phyloP scores from a whole-genome alignment of 2,113 vertebrate species.

The Myrmophylax atrothorax region DNA sequence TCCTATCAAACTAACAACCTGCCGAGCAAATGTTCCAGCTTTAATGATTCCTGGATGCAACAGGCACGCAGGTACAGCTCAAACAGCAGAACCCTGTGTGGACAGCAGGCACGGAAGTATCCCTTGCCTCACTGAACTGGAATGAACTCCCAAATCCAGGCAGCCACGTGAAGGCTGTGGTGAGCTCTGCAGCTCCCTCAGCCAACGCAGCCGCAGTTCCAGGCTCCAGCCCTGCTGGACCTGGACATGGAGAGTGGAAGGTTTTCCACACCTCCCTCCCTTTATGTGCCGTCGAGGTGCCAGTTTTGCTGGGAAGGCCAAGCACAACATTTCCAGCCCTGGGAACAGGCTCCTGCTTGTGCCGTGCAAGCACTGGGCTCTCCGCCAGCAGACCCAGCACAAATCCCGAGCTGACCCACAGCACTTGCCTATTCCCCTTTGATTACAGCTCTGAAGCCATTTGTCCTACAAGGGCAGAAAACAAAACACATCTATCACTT shows the following conservation, averaged over 20 bases:
- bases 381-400: background rate
- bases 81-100: background rate
- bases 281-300: background rate
- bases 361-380: background rate
- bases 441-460: background rate
- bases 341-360: background rate
- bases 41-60: background rate
- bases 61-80: background rate
- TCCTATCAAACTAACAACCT: background rate
- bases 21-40: background rate
- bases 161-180: background rate
- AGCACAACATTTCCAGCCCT: background rate
- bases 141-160: background rate
- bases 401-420: background rate
- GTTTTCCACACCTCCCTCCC: background rate
- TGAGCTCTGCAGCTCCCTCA: background rate
- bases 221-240: background rate
- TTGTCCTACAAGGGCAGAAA: conserved; percentile 26
- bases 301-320: background rate
- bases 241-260: background rate
- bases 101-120: background rate
- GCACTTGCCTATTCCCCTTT: background rate
- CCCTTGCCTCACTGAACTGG: background rate
- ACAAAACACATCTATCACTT: conserved; percentile 28
- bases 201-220: background rate